phyloP scores from a whole-genome alignment of 2,888 invertebrate genomes.

The Halictus quadricinctus region DNA sequence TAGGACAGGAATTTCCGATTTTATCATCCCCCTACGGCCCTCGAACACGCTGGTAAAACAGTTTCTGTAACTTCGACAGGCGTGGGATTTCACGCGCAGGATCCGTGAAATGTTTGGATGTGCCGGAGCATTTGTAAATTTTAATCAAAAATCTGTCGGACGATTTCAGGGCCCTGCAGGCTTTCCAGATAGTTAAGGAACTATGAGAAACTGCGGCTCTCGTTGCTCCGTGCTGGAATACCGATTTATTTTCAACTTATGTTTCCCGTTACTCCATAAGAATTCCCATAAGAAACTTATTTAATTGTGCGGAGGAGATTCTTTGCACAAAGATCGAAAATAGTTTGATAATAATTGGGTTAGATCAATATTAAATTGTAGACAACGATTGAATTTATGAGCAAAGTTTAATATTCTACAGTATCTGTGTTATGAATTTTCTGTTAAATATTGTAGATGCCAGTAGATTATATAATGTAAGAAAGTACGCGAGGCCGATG shows the following conservation, averaged over 20 bases:
- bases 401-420: background rate
- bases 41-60: background rate
- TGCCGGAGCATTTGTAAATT: background rate
- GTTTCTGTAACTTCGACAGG: background rate
- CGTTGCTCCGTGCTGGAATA: background rate
- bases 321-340: background rate
- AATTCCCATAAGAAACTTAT: background rate
- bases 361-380: background rate
- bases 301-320: background rate
- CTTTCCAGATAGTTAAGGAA: background rate
- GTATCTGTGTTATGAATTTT: background rate
- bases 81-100: background rate
- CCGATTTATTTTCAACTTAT: background rate
- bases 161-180: background rate
- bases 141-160: background rate
- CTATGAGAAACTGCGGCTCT: background rate
- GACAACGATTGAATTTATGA: background rate
- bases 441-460: background rate
- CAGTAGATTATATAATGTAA: background rate
- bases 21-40: background rate
- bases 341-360: background rate
- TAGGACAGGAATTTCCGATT: conserved; percentile 6
- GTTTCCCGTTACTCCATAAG: background rate
- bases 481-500: background rate
- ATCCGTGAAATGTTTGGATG: background rate